Percentiles rank a stretch among this genome's conserved stretches.
Evolutionary conservation across 2,797 vertebrate species (phyloP).

Genomic region (Capromys pilorides): DNA sequence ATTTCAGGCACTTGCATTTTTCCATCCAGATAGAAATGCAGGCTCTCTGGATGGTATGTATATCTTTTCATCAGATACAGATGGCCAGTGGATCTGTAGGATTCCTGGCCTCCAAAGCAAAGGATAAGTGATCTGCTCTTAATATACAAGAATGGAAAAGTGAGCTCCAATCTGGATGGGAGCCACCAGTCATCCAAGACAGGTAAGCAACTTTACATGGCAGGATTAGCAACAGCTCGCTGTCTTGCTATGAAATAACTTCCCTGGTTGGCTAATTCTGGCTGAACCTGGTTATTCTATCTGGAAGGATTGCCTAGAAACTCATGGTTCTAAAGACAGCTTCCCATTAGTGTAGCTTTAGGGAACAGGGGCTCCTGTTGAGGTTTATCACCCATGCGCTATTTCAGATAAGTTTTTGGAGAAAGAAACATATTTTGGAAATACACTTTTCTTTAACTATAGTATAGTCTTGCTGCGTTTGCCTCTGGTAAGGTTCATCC

Average conservation of each 20-base stretch:
- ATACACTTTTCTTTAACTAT: background rate
- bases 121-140: background rate
- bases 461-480: constrained; percentile 34
- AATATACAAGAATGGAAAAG: background rate
- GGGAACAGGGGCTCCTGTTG: background rate
- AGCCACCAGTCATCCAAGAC: background rate
- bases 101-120: background rate
- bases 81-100: background rate
- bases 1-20: background rate
- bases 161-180: background rate
- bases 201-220: background rate
- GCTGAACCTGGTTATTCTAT: background rate
- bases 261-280: background rate
- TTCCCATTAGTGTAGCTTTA: background rate
- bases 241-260: background rate
- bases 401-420: background rate
- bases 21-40: background rate
- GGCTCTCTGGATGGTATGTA: background rate
- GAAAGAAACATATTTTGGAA: background rate
- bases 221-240: background rate
- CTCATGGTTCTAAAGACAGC: background rate
- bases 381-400: background rate
- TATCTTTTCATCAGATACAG: background rate
- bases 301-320: background rate
- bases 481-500: background rate